phyloP scores from a whole-genome alignment of 2,113 vertebrate genomes.

The Athene cunicularia region DNA sequence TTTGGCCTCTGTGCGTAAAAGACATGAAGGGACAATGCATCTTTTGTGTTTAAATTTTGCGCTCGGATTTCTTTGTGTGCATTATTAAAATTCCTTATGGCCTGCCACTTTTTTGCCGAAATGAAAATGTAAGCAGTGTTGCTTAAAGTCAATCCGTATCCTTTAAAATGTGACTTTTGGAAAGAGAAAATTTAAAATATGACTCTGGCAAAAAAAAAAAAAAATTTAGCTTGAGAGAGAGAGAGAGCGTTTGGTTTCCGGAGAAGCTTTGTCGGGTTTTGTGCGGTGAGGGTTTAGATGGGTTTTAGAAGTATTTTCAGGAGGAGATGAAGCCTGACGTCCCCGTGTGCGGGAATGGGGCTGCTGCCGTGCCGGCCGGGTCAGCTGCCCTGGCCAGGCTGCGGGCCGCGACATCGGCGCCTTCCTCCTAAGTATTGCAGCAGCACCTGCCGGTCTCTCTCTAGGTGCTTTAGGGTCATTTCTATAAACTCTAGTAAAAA shows the following conservation, averaged over 20 bases:
- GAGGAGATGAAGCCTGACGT: not conserved
- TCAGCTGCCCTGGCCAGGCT: not conserved
- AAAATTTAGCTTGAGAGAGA: not conserved
- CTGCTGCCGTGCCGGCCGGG: not conserved
- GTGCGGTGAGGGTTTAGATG: not conserved
- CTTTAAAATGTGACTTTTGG: not conserved
- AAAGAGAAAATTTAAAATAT: not conserved
- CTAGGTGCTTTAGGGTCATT: not conserved
- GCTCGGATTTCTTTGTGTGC: conserved; percentile 61
- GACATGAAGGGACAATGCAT: conserved; percentile 27
- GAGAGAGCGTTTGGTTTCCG: not conserved
- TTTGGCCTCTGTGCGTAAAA: conserved; percentile 9
- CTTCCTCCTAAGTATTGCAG: not conserved
- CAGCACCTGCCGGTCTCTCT: not conserved
- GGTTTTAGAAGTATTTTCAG: not conserved
- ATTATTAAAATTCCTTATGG: conserved; percentile 48
- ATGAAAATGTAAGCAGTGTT: conserved; percentile 4
- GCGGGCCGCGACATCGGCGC: fast-evolving
- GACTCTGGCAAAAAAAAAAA: not conserved
- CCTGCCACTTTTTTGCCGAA: conserved; percentile 21
- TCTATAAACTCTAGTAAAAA: not conserved
- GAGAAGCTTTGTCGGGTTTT: not conserved
- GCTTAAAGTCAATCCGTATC: not conserved
- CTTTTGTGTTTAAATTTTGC: conserved; percentile 72
- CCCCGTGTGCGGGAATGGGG: fast-evolving